phyloP scores from a whole-genome alignment of 2,797 vertebrate species.

The Enteromius radiatus region DNA sequence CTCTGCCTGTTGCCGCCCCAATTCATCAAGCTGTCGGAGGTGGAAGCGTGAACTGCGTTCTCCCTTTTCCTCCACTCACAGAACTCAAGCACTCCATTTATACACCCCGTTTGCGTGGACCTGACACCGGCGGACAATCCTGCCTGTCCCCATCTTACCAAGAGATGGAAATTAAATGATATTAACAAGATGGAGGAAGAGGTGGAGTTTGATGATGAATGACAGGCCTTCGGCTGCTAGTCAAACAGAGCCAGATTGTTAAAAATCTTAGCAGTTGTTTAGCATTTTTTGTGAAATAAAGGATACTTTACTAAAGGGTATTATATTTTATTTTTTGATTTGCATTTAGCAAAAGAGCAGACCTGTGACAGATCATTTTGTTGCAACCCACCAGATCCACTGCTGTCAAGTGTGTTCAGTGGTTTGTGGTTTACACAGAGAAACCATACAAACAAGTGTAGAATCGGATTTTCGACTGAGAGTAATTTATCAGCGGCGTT shows the following conservation, averaged over 20 bases:
- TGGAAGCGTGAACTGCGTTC: conserved; percentile 58
- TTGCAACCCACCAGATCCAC: background rate
- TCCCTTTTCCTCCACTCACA: conserved; percentile 46
- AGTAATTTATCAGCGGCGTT: background rate
- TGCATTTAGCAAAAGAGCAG: background rate
- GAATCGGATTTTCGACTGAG: background rate
- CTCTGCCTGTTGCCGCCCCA: conserved; percentile 68
- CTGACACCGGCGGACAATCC: conserved; percentile 46
- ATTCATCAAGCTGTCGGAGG: conserved; percentile 72
- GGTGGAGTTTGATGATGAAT: conserved; percentile 34
- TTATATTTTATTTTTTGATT: background rate
- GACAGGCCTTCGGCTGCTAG: conserved; percentile 29
- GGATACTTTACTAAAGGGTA: background rate
- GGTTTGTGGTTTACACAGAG: conserved; percentile 16
- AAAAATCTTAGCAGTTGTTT: too few relatives aligned
- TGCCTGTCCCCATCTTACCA: conserved; percentile 41
- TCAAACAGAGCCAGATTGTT: conserved; percentile 29
- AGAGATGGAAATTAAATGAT: conserved; percentile 57
- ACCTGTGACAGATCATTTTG: background rate
- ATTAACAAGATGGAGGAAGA: conserved; percentile 48
- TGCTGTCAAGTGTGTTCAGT: background rate
- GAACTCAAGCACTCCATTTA: conserved; percentile 56
- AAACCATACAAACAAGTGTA: conserved; percentile 7
- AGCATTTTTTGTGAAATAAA: too few relatives aligned
- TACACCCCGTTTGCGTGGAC: conserved; percentile 60